Evolutionary conservation across 2,797 vertebrate species (phyloP).

Genomic region (Eremophila alpestris): DNA sequence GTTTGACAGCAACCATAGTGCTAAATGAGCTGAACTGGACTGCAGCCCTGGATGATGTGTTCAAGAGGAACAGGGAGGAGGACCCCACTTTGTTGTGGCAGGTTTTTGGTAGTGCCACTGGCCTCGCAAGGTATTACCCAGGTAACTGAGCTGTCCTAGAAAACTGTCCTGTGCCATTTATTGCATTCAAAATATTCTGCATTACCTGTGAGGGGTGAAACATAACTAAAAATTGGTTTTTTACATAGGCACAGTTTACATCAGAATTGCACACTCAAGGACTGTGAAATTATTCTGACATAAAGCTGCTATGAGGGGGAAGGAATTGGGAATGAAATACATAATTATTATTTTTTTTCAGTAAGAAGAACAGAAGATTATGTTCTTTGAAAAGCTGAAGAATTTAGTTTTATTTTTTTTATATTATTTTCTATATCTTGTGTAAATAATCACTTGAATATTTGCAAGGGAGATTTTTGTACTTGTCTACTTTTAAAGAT

Average conservation of each 20-base stretch:
- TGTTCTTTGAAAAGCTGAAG: background rate
- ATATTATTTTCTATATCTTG: background rate
- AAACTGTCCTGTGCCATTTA: accelerated
- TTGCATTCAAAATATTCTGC: background rate
- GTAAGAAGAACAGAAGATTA: background rate
- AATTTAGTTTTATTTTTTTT: background rate
- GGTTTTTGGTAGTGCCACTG: slow-evolving; percentile 95
- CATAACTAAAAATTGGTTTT: background rate
- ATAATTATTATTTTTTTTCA: background rate
- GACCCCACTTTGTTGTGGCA: slow-evolving; percentile 94
- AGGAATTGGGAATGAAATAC: background rate
- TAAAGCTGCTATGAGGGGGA: background rate
- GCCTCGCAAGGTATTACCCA: slow-evolving; percentile 92
- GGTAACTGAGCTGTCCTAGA: slow-evolving; percentile 62
- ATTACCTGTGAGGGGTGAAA: background rate
- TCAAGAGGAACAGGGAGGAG: slow-evolving; percentile 89
- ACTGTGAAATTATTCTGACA: background rate
- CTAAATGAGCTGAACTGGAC: slow-evolving; percentile 97
- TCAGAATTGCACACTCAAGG: background rate
- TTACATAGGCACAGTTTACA: background rate
- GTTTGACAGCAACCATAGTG: slow-evolving; percentile 87
- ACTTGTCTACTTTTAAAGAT: background rate
- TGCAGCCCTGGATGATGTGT: slow-evolving; percentile 87
- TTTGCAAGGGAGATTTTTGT: background rate
- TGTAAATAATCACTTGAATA: background rate